Evolutionary conservation across 2,888 invertebrate genomes (phyloP).

Genomic region (Cephonodes hylas): DNA sequence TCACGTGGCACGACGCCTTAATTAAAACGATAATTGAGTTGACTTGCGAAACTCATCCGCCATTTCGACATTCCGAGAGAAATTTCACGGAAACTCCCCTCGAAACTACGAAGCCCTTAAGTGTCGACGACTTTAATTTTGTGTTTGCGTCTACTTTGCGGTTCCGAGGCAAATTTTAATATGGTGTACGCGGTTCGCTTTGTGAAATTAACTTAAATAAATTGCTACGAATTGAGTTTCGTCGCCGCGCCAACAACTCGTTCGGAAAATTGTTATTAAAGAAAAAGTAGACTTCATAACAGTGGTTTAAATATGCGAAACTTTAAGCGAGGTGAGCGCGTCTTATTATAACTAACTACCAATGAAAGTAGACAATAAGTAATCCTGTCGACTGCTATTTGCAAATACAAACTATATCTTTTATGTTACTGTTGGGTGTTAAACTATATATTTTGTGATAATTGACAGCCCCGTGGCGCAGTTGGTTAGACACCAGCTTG

Average conservation of each 20-base stretch:
- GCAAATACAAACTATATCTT: too few relatives aligned
- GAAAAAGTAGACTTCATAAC: constrained; percentile 26
- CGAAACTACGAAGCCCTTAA: constrained; percentile 76
- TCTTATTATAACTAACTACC: background rate
- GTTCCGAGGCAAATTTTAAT: constrained; percentile 76
- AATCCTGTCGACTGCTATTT: too few relatives aligned
- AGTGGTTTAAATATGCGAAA: background rate
- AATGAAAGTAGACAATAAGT: background rate
- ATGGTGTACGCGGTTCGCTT: constrained; percentile 67
- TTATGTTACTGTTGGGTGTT: too few relatives aligned
- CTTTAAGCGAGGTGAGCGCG: too few relatives aligned
- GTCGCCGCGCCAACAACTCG: constrained; percentile 50
- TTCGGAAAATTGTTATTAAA: constrained; percentile 54
- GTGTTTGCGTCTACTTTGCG: constrained; percentile 80
- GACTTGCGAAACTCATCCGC: constrained; percentile 80
- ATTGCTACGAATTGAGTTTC: constrained; percentile 69
- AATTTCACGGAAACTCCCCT: constrained; percentile 75
- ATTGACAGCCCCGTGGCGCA: too few relatives aligned
- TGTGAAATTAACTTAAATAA: constrained; percentile 75
- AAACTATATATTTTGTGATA: too few relatives aligned
- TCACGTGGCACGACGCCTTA: constrained; percentile 79
- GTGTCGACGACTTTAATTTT: constrained; percentile 80
- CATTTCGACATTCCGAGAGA: constrained; percentile 78
- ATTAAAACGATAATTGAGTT: constrained; percentile 82
- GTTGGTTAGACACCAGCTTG: too few relatives aligned